These are phyloP conservation scores for Hypomecis atomaria DNA, from an alignment of 2,888 invertebrate genomes.

Conservation along the genomic window DNA sequence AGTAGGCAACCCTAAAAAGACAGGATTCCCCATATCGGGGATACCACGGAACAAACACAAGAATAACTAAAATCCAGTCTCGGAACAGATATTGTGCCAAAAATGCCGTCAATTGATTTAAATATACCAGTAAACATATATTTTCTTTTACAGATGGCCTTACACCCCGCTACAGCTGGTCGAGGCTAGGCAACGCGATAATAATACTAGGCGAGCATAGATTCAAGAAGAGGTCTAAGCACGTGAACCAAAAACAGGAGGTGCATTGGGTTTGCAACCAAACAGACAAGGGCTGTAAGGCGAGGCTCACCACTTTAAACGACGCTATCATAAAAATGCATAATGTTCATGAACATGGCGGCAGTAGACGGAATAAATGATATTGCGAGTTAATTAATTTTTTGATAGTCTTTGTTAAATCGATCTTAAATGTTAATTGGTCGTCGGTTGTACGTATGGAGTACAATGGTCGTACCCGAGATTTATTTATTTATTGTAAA, in stretches of 20 bases:
- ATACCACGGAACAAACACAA: too few species aligned
- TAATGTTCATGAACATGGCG: constrained; percentile 70
- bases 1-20: too few species aligned
- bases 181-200: constrained; percentile 75
- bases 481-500: too few species aligned
- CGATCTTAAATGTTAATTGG: too few species aligned
- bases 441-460: too few species aligned
- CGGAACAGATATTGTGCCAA: too few species aligned
- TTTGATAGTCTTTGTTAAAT: too few species aligned
- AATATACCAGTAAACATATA: too few species aligned
- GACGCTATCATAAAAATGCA: constrained; percentile 73
- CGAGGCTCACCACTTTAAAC: constrained; percentile 71
- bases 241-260: constrained; percentile 69
- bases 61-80: too few species aligned
- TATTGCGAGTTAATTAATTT: background rate
- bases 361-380: constrained; percentile 30
- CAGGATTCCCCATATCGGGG: too few species aligned
- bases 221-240: constrained; percentile 74
- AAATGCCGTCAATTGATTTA: too few species aligned
- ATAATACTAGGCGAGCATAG: constrained; percentile 75
- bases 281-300: constrained; percentile 76
- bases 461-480: too few species aligned
- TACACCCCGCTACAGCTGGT: constrained; percentile 73
- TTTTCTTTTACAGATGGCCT: constrained; percentile 49
- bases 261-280: constrained; percentile 79